phyloP scores from a whole-genome alignment of 1,140 invertebrate genomes.

The Sweltsa coloradensis region DNA sequence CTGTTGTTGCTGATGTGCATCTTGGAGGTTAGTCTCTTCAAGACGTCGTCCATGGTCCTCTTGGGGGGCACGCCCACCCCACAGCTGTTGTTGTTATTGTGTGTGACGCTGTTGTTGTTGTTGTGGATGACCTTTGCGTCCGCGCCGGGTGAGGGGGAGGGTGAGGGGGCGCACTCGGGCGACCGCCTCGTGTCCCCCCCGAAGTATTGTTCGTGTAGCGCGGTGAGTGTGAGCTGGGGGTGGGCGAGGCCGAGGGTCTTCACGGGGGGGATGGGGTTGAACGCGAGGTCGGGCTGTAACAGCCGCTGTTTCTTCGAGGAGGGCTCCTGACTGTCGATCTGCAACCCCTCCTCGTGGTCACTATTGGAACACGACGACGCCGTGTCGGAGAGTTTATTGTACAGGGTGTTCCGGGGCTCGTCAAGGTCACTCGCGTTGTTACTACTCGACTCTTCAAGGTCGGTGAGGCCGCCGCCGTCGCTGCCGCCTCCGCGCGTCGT shows the following conservation, averaged over 20 bases:
- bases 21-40: slow-evolving; percentile 70
- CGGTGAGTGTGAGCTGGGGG: too few species aligned
- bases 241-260: too few species aligned
- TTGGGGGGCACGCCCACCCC: slow-evolving; percentile 20
- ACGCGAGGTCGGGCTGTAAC: too few species aligned
- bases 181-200: too few species aligned
- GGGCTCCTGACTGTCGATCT: slow-evolving; percentile 34
- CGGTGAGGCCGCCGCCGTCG: slow-evolving; percentile 28
- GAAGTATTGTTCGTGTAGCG: too few species aligned
- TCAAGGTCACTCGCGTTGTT: slow-evolving; percentile 26
- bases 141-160: slow-evolving; percentile 32
- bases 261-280: too few species aligned
- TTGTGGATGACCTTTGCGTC: too few species aligned
- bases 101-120: slow-evolving; percentile 35
- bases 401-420: slow-evolving; percentile 8
- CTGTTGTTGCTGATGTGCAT: slow-evolving; percentile 52
- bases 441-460: slow-evolving; percentile 30
- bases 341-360: slow-evolving; percentile 39
- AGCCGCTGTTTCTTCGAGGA: slow-evolving; percentile 26
- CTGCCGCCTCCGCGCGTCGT: slow-evolving; percentile 24
- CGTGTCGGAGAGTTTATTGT: slow-evolving; percentile 28
- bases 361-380: slow-evolving; percentile 25
- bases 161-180: slow-evolving; percentile 54
- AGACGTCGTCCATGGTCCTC: slow-evolving; percentile 68
- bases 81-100: slow-evolving; percentile 32